Evolutionary conservation across 2,113 vertebrate genomes (phyloP).

Genomic region (Pangasianodon gigas): DNA sequence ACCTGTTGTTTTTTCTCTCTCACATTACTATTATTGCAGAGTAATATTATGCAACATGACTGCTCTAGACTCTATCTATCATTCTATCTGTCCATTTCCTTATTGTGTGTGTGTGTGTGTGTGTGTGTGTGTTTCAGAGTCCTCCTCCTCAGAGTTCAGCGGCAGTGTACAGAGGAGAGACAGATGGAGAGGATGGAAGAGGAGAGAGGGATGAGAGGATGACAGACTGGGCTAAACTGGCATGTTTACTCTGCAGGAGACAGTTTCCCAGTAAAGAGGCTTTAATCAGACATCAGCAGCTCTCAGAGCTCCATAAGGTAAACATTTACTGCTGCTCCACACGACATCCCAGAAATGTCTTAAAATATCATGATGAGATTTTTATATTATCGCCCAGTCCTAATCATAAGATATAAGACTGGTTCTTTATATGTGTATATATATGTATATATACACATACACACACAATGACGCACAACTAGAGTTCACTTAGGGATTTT

Average conservation of each 20-base stretch:
- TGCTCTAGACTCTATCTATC: not conserved
- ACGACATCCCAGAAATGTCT: too few relatives aligned
- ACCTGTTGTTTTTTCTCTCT: not conserved
- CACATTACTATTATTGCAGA: not conserved
- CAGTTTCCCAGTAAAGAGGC: constrained; percentile 92
- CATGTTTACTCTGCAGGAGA: constrained; percentile 86
- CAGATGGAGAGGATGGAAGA: constrained; percentile 88
- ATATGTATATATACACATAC: too few relatives aligned
- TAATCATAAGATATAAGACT: too few relatives aligned
- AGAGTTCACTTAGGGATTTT: too few relatives aligned
- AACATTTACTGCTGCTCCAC: not conserved
- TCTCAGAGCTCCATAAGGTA: constrained; percentile 90
- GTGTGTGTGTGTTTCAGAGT: constrained; percentile 48
- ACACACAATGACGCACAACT: too few relatives aligned
- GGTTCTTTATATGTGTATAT: too few relatives aligned
- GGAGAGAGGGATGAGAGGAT: constrained; percentile 77
- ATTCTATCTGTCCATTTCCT: not conserved
- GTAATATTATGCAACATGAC: not conserved
- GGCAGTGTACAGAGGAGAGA: constrained; percentile 84
- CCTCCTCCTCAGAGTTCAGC: constrained; percentile 74
- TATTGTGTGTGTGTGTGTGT: not conserved
- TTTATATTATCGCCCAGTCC: not conserved
- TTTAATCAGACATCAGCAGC: constrained; percentile 87
- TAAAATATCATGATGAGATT: not conserved
- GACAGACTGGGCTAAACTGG: constrained; percentile 88